These are phyloP conservation scores for Ypsolopha sequella DNA, from an alignment of 2,888 invertebrate species.

Conservation along the genomic window DNA sequence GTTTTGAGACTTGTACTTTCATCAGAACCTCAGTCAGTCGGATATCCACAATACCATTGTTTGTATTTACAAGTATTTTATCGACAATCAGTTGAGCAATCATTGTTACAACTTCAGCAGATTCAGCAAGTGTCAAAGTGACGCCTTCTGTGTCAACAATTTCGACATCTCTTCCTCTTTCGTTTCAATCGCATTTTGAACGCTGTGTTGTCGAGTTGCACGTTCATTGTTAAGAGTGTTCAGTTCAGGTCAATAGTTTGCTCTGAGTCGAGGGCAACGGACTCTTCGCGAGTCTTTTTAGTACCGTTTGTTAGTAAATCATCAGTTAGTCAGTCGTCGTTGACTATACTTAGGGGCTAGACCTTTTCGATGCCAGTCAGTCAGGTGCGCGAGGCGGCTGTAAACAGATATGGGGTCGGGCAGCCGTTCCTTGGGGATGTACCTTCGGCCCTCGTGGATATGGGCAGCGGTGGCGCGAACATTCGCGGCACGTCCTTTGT, in stretches of 20 bases:
- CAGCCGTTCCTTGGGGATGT: slow-evolving; percentile 21
- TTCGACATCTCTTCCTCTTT: slow-evolving; percentile 22
- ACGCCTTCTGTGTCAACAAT: slow-evolving; percentile 31
- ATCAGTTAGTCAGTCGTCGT: slow-evolving; percentile 24
- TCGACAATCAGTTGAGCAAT: slow-evolving; percentile 54
- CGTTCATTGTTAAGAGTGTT: not conserved
- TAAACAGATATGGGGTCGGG: slow-evolving; percentile 35
- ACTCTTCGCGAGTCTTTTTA: slow-evolving; percentile 10
- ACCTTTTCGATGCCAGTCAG: slow-evolving; percentile 16
- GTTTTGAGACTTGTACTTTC: slow-evolving; percentile 26
- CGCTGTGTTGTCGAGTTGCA: not conserved
- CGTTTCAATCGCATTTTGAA: too few species aligned
- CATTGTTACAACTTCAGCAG: slow-evolving; percentile 33
- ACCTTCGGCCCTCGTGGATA: slow-evolving; percentile 28
- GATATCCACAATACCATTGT: slow-evolving; percentile 43
- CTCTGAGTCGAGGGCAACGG: not conserved
- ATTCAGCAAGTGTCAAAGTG: slow-evolving; percentile 38
- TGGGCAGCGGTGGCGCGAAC: slow-evolving; percentile 47
- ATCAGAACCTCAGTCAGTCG: slow-evolving; percentile 17
- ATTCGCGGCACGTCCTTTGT: slow-evolving; percentile 69
- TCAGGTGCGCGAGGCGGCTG: slow-evolving; percentile 40
- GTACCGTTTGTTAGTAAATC: slow-evolving; percentile 20
- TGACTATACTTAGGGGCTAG: slow-evolving; percentile 29
- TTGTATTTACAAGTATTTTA: slow-evolving; percentile 42
- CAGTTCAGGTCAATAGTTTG: too few species aligned